Percentiles rank a stretch among this genome's conserved stretches.
These are phyloP conservation scores for Leucopsar rothschildi DNA, from an alignment of 2,113 vertebrate genomes.

Conservation along the genomic window DNA sequence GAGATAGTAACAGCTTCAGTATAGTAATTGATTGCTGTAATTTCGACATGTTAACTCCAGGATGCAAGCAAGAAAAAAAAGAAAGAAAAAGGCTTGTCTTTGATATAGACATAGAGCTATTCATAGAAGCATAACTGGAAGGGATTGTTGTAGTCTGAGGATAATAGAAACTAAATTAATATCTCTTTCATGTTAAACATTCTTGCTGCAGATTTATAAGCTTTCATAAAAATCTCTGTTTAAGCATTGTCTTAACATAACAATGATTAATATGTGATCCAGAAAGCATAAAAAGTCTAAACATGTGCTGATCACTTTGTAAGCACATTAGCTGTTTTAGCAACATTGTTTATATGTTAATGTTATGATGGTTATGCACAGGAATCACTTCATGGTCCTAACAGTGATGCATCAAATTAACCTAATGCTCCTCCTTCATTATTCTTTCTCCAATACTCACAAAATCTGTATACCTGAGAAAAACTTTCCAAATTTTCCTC, in stretches of 20 bases:
- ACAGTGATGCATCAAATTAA: not conserved
- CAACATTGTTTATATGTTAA: not conserved
- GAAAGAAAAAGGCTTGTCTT: not conserved
- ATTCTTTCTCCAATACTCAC: not conserved
- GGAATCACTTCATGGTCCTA: not conserved
- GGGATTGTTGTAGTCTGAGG: not conserved
- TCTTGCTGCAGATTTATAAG: not conserved
- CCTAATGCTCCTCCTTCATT: fast-evolving
- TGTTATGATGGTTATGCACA: not conserved
- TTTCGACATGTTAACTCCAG: not conserved
- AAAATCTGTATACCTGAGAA: not conserved
- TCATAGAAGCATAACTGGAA: not conserved
- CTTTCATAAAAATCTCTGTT: not conserved
- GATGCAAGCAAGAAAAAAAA: not conserved
- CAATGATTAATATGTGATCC: not conserved
- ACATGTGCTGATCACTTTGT: not conserved
- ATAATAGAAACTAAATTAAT: not conserved
- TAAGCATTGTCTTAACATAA: not conserved
- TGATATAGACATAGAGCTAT: not conserved
- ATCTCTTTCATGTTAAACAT: not conserved
- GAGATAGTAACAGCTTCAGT: not conserved
- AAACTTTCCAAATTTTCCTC: not conserved
- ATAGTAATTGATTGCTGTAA: not conserved
- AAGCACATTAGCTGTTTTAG: not conserved
- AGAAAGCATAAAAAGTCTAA: not conserved